Percentiles rank a stretch among this genome's conserved stretches.
These are phyloP conservation scores for Cydia strobilella DNA, from an alignment of 1,140 invertebrate species.

Conservation along the genomic window DNA sequence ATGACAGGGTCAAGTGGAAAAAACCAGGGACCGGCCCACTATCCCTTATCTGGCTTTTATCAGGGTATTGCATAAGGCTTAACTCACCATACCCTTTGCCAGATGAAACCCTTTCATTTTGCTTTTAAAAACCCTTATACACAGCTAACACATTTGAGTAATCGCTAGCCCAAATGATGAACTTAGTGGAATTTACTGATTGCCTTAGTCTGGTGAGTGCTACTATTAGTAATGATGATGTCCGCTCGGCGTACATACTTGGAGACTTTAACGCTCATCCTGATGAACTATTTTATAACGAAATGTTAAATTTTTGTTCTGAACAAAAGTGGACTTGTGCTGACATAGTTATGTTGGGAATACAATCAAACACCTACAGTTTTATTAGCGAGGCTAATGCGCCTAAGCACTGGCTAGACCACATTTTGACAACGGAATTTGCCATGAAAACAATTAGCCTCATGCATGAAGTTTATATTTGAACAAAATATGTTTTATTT, in stretches of 20 bases:
- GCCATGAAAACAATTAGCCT: not conserved
- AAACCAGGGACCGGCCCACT: no score
- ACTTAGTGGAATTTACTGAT: conserved; percentile 34
- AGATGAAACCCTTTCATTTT: no score
- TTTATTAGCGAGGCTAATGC: conserved; percentile 26
- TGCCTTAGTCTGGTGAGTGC: conserved; percentile 25
- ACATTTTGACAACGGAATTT: not conserved
- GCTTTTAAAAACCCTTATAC: no score
- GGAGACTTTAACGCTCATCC: no score
- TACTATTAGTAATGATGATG: conserved; percentile 5
- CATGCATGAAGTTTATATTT: no score
- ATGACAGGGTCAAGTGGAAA: no score
- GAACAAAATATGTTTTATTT: no score
- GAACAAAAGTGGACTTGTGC: conserved; percentile 35
- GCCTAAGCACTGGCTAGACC: not conserved
- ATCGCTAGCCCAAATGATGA: no score
- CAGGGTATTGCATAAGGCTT: no score
- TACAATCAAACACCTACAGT: not conserved
- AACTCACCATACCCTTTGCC: no score
- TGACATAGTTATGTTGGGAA: conserved; percentile 11
- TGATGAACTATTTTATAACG: conserved; percentile 21
- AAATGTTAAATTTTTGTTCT: conserved; percentile 31
- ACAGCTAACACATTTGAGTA: no score
- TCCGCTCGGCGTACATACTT: not conserved
- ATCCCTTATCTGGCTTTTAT: no score